These are phyloP conservation scores for Itoplectis maculator DNA, from an alignment of 2,888 invertebrate species.

Conservation along the genomic window DNA sequence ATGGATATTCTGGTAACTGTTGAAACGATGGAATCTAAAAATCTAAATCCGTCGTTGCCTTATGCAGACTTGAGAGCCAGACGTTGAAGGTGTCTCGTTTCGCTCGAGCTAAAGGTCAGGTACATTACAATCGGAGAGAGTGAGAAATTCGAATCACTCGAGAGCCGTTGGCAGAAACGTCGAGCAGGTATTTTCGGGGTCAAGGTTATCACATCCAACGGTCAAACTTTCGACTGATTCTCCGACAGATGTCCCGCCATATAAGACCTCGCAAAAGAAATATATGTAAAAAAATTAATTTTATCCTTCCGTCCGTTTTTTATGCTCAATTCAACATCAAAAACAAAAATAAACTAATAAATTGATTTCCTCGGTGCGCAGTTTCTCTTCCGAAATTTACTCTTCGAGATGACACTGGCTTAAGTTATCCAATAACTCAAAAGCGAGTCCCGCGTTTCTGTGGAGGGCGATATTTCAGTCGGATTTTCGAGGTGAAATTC, in stretches of 20 bases:
- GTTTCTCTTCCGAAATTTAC: constrained; percentile 2
- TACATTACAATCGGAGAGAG: constrained; percentile 17
- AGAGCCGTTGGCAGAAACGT: neutral
- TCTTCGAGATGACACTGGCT: neutral
- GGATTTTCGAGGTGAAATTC: constrained; percentile 19
- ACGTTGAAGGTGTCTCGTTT: constrained; percentile 16
- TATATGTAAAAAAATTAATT: neutral
- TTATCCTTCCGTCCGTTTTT: neutral
- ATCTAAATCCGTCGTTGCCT: no score
- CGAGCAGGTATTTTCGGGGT: constrained; percentile 46
- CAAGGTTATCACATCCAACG: constrained; percentile 26
- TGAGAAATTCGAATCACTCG: constrained; percentile 6
- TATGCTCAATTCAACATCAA: neutral
- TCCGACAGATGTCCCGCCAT: neutral
- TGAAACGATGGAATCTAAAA: no score
- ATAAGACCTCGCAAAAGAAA: neutral
- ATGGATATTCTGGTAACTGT: neutral
- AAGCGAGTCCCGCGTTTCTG: neutral
- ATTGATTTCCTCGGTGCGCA: neutral
- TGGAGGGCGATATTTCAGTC: constrained; percentile 16
- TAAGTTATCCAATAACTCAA: neutral
- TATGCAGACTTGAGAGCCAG: neutral
- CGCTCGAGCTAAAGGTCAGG: constrained; percentile 14
- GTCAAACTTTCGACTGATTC: neutral
- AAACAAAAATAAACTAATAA: neutral